Base-by-base conservation (phyloP, 1,140 invertebrate genomes). In the Drosophila kohkoa region DNA sequence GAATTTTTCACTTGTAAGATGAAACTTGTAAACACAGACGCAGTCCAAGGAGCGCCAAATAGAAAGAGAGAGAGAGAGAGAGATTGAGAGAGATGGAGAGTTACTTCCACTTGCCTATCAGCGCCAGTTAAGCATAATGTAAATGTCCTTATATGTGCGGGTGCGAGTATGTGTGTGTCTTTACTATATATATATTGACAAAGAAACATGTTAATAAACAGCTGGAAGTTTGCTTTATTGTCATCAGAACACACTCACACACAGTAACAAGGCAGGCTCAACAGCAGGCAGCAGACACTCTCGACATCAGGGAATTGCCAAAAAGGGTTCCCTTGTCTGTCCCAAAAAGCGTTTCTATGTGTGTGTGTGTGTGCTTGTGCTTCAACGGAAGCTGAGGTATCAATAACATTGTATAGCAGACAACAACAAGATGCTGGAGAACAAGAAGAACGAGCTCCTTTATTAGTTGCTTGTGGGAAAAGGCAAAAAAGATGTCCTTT, bases 171-270 rank as follows among this genome's bases (percentile, higher is more conserved):
- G 66, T 43, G 20, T 25, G 20, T 67, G 58, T 43, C 60, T 60
- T 25, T 60, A 13, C 41, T 43, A 43, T 43, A 43, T 65, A 32
- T 72, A 74, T 87, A 87, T 87, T 80, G 79, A 78, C 80, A 80
- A 86, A 81, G 85, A 85, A 89, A 89, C 85, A 89, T 89, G 85
- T 85, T 89, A 89, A 89, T 89, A 89, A 89, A 89, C 85, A 89
- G 85, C 85, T 89, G 85, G 66, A 83, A 81, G 85, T 89, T 83
- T 81, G 81, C 85, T 89, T 89, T 89, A 89, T 90, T 89, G 86
- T 89, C 85, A 81, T 77, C 75, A 81, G 79, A 74, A 75, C 63
- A 78, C 51, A 48, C 55, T 71, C 49, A 65, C 48, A 63, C 71
- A 66, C 38, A 41, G 38, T 4, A 25, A 25, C 20, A 25, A 25